Evolutionary conservation across 2,113 vertebrate species (phyloP), one percentile per base, ranked within the genome.

Genomic region (Lagenorhynchus albirostris): DNA sequence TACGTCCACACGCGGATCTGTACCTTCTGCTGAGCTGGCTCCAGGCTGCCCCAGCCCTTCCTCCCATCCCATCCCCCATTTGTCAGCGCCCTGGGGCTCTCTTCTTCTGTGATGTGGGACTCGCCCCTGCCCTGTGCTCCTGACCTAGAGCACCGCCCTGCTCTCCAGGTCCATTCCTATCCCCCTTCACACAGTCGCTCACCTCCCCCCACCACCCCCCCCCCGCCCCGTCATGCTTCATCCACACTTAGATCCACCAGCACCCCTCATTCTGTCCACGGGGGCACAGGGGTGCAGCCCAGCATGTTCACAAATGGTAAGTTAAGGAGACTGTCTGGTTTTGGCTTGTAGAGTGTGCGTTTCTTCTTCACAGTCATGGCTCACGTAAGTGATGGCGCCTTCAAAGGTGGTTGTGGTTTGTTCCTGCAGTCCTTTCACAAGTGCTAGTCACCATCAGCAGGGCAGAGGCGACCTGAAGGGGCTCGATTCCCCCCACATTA

Each of bases 261-360:
- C 3, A 0, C 44, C 15, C 6, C 65, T 12, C 0, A 1, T 1
- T 21, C 68, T 3, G 41, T 3, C 8, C 47, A 1, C 47, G 6
- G 85, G 55, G 6, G 55, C 55, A 21, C 55, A 7, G 18, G 55
- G 18, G 6, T 1, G 3, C 4, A 13, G 73, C 11, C 25, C 29
- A 0, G 70, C 9, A 0, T 2, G 20, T 10, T 6, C 6, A 5
- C 15, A 17, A 4, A 36, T 1, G 1, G 6, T 0, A 10, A 18
- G 36, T 2, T 4, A 18, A n/a, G 23, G 38, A 36, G 11, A 1
- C 23, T 0, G 1, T n/a, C 41, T 2, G 2, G 20, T 3, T 21
- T 29, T 53, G 50, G 44, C 20, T 25, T 25, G 31, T 3, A 2
- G 44, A 38, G 18, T 2, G 26, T 3, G 50, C 0, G 0, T 10